Conservation (phyloP, 1,140 invertebrate species). For the Tetramorium parvispinum region DNA sequence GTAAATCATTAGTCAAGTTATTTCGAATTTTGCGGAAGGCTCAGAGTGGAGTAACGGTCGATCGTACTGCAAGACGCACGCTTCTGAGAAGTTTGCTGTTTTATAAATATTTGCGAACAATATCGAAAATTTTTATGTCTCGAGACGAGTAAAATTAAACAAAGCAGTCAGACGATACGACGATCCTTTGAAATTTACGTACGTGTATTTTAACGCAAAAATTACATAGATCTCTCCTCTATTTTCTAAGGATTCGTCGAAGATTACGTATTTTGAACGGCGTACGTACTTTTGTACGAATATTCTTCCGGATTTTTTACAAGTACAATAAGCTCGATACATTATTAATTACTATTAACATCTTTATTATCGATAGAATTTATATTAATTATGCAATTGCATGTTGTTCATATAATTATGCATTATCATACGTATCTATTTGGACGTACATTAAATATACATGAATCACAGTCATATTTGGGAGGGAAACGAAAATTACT, state of each 20-base stretch:
- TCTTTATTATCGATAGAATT: neutral
- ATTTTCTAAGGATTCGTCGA: neutral
- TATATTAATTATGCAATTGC: neutral
- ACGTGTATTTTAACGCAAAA: neutral
- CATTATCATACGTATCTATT: neutral
- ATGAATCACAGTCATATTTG: neutral
- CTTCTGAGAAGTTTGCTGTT: neutral
- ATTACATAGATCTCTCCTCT: neutral
- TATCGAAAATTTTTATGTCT: neutral
- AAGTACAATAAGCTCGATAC: neutral
- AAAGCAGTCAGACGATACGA: neutral
- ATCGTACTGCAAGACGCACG: neutral
- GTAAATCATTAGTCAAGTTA: neutral
- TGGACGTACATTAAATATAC: neutral
- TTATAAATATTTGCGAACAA: constrained; percentile 4
- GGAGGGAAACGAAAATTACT: neutral
- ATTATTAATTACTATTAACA: neutral
- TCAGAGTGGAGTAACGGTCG: neutral
- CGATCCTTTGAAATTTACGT: neutral
- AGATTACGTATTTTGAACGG: neutral
- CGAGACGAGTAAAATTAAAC: neutral
- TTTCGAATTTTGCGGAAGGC: neutral
- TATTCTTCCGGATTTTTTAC: neutral
- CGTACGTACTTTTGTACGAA: neutral
- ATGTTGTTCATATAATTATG: neutral